Base-by-base conservation (phyloP, 2,888 invertebrate species). In the Lepidochitona cinerea region DNA sequence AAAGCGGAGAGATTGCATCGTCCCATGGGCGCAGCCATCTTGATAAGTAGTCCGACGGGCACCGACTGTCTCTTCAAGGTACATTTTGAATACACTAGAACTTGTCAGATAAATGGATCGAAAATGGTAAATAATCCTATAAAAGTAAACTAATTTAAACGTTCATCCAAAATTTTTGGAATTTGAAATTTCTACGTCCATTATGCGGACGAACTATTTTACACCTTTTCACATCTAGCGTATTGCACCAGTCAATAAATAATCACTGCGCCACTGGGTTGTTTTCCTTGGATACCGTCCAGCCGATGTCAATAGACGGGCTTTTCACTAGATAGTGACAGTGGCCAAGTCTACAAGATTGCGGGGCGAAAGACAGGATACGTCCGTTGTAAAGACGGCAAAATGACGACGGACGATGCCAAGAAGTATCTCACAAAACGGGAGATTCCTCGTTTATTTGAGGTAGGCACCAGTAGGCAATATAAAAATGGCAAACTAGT, bases 381-480 rank as follows among this genome's bases (percentile, higher is more conserved):
- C 76, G 82, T 87, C 84, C 82, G 87, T 81, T 85, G 85, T 77
- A 83, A 79, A 76, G 85, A 84, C 83, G 87, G 87, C 80, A 86
- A 86, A 74, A 86, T 87, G 86, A 89, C 89, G 78, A 89, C 90
- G 59, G 87, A 90, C 66, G 91, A 91, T 83, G 91, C 91, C 33
- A 90, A 91, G 82, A 80, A 87, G n/a, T 92, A 92, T 82, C 87
- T 92, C 66, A 88, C 91, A 33, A 88, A 87, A 76, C 87, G 91
- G 80, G 87, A 89, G 68, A 90, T 92, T 33, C 92, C 92, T 53
- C 90, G 90, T 70, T 85, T 92, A 29, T 92, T 92, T 84, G 92
- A 92, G 90, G 92, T 92, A 78, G 83, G 81, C 26, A 35, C 54
- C 9, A 14, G 23, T 49, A n/a, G n/a, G n/a, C n/a, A n/a, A n/a